Percentiles rank a stretch among this genome's conserved stretches.
phyloP scores from a whole-genome alignment of 2,888 invertebrate species.

The Chalcis sispes region DNA sequence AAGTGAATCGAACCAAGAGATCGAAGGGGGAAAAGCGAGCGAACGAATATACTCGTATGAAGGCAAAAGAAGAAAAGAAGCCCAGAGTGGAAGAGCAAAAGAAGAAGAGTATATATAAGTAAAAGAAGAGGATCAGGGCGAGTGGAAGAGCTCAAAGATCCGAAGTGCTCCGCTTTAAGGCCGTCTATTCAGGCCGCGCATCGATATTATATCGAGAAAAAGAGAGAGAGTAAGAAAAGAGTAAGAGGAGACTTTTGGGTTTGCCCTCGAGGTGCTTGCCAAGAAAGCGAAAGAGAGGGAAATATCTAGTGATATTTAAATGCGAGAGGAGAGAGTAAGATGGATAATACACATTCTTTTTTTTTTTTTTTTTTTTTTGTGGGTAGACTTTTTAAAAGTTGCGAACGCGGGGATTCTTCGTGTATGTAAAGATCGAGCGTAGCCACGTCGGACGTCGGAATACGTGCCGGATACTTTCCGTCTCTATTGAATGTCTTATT shows the following conservation, averaged over 20 bases:
- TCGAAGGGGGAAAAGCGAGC: slow-evolving; percentile 13
- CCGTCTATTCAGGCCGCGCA: slow-evolving; percentile 29
- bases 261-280: slow-evolving; percentile 35
- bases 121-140: neutral
- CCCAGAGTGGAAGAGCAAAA: slow-evolving; percentile 3
- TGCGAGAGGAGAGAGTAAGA: slow-evolving; percentile 28
- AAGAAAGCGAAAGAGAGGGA: neutral
- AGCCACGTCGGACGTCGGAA: neutral
- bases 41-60: neutral
- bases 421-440: neutral
- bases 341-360: neutral
- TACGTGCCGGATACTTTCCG: neutral
- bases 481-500: too few species aligned
- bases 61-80: slow-evolving; percentile 11
- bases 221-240: slow-evolving; percentile 13
- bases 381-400: too few species aligned
- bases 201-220: slow-evolving; percentile 50
- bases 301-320: slow-evolving; percentile 49
- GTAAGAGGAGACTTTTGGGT: slow-evolving; percentile 46
- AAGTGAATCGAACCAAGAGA: too few species aligned
- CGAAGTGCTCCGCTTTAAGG: slow-evolving; percentile 51
- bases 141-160: slow-evolving; percentile 37
- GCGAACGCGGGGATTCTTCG: neutral
- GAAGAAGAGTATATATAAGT: neutral
- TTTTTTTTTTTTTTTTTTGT: too few species aligned